Evolutionary conservation across 1,140 invertebrate genomes (phyloP).

Genomic region (Papilio machaon): DNA sequence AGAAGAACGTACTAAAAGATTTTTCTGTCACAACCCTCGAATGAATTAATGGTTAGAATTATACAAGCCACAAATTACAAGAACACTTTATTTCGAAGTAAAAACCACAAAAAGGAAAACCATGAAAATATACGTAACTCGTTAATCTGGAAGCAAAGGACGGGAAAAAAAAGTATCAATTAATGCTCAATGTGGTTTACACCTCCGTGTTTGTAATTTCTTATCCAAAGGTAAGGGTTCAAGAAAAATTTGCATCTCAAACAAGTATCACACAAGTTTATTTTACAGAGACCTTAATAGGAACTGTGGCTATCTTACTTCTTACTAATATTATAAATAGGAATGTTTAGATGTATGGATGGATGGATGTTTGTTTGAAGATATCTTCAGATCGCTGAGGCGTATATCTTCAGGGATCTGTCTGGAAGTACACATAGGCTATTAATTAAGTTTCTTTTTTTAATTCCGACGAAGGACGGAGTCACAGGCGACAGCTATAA

Average conservation of each 20-base stretch:
- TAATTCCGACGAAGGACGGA: too few species aligned
- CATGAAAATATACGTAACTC: not conserved
- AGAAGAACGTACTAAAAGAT: not conserved
- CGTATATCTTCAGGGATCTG: too few species aligned
- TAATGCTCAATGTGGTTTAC: conserved; percentile 3
- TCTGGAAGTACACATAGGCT: too few species aligned
- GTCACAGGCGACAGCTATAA: too few species aligned
- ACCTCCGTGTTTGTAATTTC: not conserved
- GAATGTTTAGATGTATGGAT: too few species aligned
- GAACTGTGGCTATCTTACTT: too few species aligned
- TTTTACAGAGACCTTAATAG: not conserved
- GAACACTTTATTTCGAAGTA: not conserved
- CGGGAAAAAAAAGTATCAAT: not conserved
- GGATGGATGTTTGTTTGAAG: too few species aligned
- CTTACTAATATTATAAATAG: too few species aligned
- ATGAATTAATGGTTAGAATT: not conserved
- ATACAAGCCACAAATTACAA: not conserved
- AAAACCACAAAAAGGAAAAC: conserved; percentile 1
- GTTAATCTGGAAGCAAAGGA: not conserved
- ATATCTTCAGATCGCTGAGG: too few species aligned
- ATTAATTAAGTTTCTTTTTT: too few species aligned
- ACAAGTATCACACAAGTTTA: not conserved
- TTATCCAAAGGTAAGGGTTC: not conserved
- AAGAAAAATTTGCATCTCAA: conserved; percentile 2
- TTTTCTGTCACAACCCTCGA: not conserved